Evolutionary conservation across 2,888 invertebrate genomes (phyloP).

Genomic region (Junonia oenone): DNA sequence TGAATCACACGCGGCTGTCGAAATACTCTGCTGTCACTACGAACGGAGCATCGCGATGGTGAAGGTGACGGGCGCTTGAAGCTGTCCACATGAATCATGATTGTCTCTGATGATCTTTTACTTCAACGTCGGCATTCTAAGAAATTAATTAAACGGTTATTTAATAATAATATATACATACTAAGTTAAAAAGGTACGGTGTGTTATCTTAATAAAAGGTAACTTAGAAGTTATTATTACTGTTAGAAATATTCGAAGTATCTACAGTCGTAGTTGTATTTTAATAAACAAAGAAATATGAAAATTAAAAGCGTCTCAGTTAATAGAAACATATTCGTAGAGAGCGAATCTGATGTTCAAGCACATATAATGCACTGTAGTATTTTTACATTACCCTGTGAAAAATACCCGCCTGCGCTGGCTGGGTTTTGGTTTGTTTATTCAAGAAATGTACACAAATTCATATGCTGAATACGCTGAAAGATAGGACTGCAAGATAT

Average conservation of each 20-base stretch:
- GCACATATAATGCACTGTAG: slow-evolving; percentile 3
- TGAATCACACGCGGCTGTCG: slow-evolving; percentile 72
- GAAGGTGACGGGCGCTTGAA: slow-evolving; percentile 72
- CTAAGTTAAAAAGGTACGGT: not conserved
- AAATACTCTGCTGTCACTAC: slow-evolving; percentile 64
- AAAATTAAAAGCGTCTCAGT: not conserved
- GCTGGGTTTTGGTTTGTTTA: slow-evolving; percentile 18
- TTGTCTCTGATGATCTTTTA: slow-evolving; percentile 23
- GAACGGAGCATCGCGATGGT: slow-evolving; percentile 67
- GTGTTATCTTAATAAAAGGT: not conserved
- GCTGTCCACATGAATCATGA: slow-evolving; percentile 68
- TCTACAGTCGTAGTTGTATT: not conserved
- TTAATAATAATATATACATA: not conserved
- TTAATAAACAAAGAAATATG: not conserved
- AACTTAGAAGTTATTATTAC: too few relatives aligned
- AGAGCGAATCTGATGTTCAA: slow-evolving; percentile 5
- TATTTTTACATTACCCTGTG: slow-evolving; percentile 12
- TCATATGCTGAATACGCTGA: slow-evolving; percentile 13
- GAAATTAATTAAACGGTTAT: not conserved
- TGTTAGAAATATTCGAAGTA: too few relatives aligned
- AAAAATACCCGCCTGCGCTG: slow-evolving; percentile 12
- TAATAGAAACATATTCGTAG: not conserved
- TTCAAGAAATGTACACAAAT: slow-evolving; percentile 13
- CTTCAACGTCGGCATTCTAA: slow-evolving; percentile 20
- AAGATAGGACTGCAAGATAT: slow-evolving; percentile 9